Conservation (phyloP, 2,888 invertebrate genomes). For the Protonemura montana region DNA sequence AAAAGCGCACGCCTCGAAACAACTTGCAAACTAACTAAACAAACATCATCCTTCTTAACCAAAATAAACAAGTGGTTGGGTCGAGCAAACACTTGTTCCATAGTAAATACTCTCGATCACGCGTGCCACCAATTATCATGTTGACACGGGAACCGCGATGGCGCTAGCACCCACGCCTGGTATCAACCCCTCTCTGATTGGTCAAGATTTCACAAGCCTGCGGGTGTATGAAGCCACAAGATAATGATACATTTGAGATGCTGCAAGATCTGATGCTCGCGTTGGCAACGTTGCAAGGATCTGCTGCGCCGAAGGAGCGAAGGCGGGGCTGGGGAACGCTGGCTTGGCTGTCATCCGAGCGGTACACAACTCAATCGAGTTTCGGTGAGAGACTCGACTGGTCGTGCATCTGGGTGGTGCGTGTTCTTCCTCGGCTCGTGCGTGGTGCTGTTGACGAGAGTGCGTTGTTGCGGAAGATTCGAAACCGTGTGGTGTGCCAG, state of each 20-base stretch:
- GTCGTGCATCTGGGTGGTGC: slow-evolving; percentile 20
- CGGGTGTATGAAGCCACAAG: neutral
- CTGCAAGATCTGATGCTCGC: neutral
- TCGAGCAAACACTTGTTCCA: slow-evolving; percentile 36
- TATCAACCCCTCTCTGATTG: slow-evolving; percentile 33
- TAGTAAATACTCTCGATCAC: slow-evolving; percentile 35
- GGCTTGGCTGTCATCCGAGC: slow-evolving; percentile 45
- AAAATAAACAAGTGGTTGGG: slow-evolving; percentile 34
- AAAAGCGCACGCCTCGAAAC: neutral
- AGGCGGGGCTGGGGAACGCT: slow-evolving; percentile 29
- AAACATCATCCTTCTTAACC: slow-evolving; percentile 36
- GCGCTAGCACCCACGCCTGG: neutral
- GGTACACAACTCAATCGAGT: slow-evolving; percentile 47
- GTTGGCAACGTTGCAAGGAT: slow-evolving; percentile 37
- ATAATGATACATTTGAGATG: slow-evolving; percentile 31
- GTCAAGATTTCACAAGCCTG: neutral
- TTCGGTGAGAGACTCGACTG: neutral
- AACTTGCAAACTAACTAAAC: slow-evolving; percentile 41
- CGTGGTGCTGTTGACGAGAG: neutral
- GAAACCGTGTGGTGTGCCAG: neutral
- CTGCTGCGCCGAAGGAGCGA: slow-evolving; percentile 37
- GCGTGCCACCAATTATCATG: slow-evolving; percentile 29
- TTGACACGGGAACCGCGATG: neutral
- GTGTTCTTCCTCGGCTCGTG: neutral
- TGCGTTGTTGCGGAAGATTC: neutral